A percentile compares a stretch with the other conserved stretches of the same genome.
Evolutionary conservation across 2,888 invertebrate species (phyloP).

Genomic region (Ariolimax columbianus): DNA sequence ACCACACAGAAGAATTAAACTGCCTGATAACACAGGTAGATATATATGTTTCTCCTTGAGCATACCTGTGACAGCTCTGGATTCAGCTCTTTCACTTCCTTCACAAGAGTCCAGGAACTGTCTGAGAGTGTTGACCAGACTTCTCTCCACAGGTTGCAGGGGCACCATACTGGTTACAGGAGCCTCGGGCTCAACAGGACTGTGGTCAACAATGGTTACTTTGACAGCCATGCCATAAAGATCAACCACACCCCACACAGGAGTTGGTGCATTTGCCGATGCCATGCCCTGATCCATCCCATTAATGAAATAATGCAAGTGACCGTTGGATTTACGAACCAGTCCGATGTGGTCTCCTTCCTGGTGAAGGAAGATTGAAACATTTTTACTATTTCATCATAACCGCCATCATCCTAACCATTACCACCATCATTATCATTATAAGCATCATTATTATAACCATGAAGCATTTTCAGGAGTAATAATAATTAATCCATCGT

Average conservation of each 20-base stretch:
- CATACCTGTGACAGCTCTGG: slow-evolving; percentile 43
- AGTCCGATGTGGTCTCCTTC: slow-evolving; percentile 95
- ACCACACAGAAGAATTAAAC: neutral
- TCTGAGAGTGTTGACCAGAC: slow-evolving; percentile 49
- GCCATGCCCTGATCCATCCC: slow-evolving; percentile 91
- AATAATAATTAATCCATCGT: no score
- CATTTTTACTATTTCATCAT: neutral
- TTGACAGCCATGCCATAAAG: slow-evolving; percentile 85
- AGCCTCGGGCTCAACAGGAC: slow-evolving; percentile 39
- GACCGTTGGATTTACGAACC: slow-evolving; percentile 90
- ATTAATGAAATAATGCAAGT: slow-evolving; percentile 94
- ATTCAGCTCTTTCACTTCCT: slow-evolving; percentile 47
- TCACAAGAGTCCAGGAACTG: slow-evolving; percentile 52
- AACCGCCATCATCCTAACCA: no score
- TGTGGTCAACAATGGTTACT: slow-evolving; percentile 73
- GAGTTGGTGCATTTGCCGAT: slow-evolving; percentile 87
- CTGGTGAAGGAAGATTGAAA: slow-evolving; percentile 76
- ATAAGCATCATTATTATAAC: no score
- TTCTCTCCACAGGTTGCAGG: slow-evolving; percentile 47
- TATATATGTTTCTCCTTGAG: neutral
- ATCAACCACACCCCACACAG: slow-evolving; percentile 96
- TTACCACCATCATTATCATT: no score
- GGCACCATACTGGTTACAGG: slow-evolving; percentile 35
- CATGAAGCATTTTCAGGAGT: no score
- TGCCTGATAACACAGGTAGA: no score